A percentile compares a stretch with the other conserved stretches of the same genome.
phyloP scores from a whole-genome alignment of 2,113 vertebrate genomes.

The Lophochroa leadbeateri region DNA sequence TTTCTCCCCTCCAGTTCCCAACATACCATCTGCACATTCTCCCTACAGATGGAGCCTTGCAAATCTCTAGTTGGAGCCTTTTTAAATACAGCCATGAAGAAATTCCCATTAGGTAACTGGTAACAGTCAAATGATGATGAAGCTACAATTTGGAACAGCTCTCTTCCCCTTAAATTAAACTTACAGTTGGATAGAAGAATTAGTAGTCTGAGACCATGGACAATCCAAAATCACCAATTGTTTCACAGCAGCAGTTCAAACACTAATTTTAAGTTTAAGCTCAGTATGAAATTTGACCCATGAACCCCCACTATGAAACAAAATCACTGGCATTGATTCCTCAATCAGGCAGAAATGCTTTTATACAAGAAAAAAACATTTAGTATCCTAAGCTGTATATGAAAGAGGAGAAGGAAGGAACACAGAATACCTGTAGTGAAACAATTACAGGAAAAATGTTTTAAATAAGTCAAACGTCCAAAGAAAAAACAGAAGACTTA shows the following conservation, averaged over 20 bases:
- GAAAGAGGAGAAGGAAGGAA: background rate
- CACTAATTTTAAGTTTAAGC: background rate
- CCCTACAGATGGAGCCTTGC: background rate
- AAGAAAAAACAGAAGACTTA: background rate
- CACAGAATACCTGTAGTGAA: background rate
- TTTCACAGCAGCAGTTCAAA: background rate
- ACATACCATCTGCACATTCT: background rate
- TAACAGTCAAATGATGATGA: background rate
- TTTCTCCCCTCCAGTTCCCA: background rate
- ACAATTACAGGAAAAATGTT: background rate
- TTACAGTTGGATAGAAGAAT: background rate
- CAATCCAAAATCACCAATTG: background rate
- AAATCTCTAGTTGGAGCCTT: background rate
- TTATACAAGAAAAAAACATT: background rate
- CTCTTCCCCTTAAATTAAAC: background rate
- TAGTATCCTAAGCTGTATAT: background rate
- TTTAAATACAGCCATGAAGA: background rate
- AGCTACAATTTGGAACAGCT: background rate
- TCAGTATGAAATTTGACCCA: background rate
- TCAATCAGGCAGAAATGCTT: background rate
- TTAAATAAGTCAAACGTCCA: background rate
- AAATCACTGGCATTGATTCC: background rate
- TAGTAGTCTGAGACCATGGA: background rate
- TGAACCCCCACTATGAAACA: background rate
- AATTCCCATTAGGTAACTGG: background rate